phyloP scores from a whole-genome alignment of 2,113 vertebrate species.

The Chascanopsetta lugubris region DNA sequence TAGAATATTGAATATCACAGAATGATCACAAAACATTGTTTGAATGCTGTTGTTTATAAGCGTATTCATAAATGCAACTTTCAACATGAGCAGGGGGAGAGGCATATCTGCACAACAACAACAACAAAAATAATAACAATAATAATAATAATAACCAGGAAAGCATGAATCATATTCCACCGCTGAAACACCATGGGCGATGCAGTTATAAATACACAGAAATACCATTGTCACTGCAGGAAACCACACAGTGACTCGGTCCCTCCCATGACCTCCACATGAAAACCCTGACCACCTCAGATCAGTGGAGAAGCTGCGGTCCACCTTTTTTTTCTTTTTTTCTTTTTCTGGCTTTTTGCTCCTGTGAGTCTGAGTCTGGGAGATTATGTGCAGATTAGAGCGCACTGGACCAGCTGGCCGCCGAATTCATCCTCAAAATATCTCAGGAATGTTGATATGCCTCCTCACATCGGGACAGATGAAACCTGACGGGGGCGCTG shows the following conservation, averaged over 20 bases:
- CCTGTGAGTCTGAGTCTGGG: constrained; percentile 38
- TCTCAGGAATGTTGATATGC: constrained; percentile 72
- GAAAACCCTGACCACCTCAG: constrained; percentile 27
- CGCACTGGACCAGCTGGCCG: constrained; percentile 63
- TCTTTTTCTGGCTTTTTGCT: constrained; percentile 26
- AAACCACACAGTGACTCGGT: constrained; percentile 1
- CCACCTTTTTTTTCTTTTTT: constrained; percentile 17
- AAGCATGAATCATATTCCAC: neutral
- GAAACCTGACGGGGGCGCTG: constrained; percentile 67
- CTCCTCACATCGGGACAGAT: constrained; percentile 35
- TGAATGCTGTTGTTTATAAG: too few species aligned
- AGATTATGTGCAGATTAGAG: constrained; percentile 73
- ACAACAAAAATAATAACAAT: too few species aligned
- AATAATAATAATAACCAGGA: too few species aligned
- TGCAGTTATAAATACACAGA: neutral
- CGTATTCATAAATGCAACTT: too few species aligned
- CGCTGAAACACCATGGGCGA: neutral
- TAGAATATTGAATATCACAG: too few species aligned
- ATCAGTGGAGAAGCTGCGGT: constrained; percentile 39
- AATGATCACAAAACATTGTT: too few species aligned
- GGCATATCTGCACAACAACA: too few species aligned
- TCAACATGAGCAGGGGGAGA: too few species aligned
- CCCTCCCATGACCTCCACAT: constrained; percentile 17
- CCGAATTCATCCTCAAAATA: constrained; percentile 74
- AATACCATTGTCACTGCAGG: neutral